Conservation (phyloP, 2,113 vertebrate species). For the Dinomys branickii region DNA sequence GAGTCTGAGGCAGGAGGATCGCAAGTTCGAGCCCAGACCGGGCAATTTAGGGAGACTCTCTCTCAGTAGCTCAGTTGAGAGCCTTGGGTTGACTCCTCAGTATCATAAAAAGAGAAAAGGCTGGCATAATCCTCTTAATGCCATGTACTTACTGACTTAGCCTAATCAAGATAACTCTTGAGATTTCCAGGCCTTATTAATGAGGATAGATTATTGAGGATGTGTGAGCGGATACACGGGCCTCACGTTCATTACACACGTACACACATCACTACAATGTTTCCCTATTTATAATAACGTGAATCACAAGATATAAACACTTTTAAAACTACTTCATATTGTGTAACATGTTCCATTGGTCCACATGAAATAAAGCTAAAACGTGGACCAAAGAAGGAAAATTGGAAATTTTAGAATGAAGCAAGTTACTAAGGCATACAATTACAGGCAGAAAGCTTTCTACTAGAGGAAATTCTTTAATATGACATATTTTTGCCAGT, state of each 20-base stretch:
- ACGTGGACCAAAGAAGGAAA: background rate
- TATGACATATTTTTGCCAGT: no score
- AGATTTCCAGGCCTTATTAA: constrained; percentile 49
- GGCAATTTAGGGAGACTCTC: background rate
- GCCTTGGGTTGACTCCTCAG: background rate
- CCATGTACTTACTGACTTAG: background rate
- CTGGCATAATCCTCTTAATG: background rate
- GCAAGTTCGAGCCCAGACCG: background rate
- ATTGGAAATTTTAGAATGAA: background rate
- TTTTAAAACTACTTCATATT: background rate
- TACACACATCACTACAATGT: background rate
- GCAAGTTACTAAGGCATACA: background rate
- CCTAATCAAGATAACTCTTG: background rate
- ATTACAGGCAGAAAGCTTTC: background rate
- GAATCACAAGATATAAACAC: background rate
- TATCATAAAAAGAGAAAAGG: background rate
- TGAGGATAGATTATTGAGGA: background rate
- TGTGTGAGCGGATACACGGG: background rate
- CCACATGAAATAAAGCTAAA: constrained; percentile 29
- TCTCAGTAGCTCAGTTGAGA: background rate
- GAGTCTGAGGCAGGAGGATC: background rate
- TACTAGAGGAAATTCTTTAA: background rate
- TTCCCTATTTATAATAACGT: background rate
- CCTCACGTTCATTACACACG: background rate
- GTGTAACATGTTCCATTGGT: no score